A percentile compares a stretch with the other conserved stretches of the same genome.
Conservation (phyloP, 30 jellyfish, hydroid and myxozoan species). For the Chironex yamaguchii region DNA sequence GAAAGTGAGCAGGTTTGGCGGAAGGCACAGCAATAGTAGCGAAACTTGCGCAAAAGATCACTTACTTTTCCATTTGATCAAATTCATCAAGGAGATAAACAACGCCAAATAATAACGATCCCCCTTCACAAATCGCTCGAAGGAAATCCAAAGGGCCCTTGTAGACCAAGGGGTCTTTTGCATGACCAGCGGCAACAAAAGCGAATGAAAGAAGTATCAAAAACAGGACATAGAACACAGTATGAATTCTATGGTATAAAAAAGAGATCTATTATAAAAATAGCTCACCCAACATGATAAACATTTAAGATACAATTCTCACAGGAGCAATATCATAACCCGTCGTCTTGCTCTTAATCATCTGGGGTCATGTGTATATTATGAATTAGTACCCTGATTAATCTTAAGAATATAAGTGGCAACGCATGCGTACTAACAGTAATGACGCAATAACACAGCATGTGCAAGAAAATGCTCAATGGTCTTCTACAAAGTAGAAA, state of each 20-base stretch:
- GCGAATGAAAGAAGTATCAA: conserved; percentile 72
- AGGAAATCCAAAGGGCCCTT: conserved; percentile 40
- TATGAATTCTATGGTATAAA: conserved; percentile 50
- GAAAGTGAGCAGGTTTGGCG: too few relatives aligned
- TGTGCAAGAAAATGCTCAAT: too few relatives aligned
- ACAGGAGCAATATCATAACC: too few relatives aligned
- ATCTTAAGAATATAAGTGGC: too few relatives aligned
- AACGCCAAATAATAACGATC: conserved; percentile 50
- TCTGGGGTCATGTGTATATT: too few relatives aligned
- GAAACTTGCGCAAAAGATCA: background rate
- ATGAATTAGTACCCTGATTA: too few relatives aligned
- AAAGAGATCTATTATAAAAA: background rate
- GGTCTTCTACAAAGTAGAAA: too few relatives aligned
- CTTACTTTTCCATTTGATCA: conserved; percentile 87
- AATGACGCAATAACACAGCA: too few relatives aligned
- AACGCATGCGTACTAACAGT: too few relatives aligned
- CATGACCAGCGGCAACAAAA: conserved; percentile 39
- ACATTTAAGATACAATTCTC: background rate
- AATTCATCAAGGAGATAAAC: conserved; percentile 70
- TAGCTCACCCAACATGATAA: background rate
- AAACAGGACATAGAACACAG: conserved; percentile 44
- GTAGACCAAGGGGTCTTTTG: conserved; percentile 47
- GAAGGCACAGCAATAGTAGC: too few relatives aligned
- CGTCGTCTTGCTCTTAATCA: too few relatives aligned
- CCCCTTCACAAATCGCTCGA: conserved; percentile 69